Evolutionary conservation across 2,888 invertebrate genomes (phyloP).

Genomic region (Entomobrya multifasciata): DNA sequence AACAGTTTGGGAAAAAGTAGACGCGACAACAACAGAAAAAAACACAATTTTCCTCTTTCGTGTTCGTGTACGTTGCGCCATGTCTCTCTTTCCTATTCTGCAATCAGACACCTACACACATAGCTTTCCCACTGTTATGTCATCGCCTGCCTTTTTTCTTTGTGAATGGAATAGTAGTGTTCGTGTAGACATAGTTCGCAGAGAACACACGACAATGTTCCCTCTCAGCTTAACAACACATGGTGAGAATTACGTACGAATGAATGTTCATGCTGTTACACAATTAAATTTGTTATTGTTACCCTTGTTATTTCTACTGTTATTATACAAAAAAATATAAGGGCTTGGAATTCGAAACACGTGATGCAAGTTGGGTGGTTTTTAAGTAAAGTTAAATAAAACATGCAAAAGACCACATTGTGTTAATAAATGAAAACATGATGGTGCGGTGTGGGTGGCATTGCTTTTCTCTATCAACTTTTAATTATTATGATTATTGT

Average conservation of each 20-base stretch:
- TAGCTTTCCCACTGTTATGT: background rate
- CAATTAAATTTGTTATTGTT: background rate
- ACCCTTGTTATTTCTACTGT: background rate
- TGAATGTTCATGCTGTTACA: background rate
- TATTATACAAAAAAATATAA: no score
- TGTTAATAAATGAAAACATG: slow-evolving; percentile 24
- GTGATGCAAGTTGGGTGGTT: background rate
- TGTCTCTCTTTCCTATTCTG: slow-evolving; percentile 13
- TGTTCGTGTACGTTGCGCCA: slow-evolving; percentile 22
- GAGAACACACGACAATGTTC: no score
- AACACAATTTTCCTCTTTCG: slow-evolving; percentile 48
- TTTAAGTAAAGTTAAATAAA: no score
- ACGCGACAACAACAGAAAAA: background rate
- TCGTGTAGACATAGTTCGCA: no score
- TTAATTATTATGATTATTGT: slow-evolving; percentile 24
- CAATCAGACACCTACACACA: slow-evolving; percentile 14
- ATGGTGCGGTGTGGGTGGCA: background rate
- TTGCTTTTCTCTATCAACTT: background rate
- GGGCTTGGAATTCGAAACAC: background rate
- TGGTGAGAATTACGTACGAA: background rate
- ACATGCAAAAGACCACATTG: background rate
- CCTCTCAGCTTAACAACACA: no score
- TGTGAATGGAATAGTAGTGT: no score
- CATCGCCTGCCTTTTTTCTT: no score
- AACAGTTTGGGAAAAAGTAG: no score